These are phyloP conservation scores for Mormyrops attenuatus DNA, from an alignment of 2,797 vertebrate species.

Conservation along the genomic window DNA sequence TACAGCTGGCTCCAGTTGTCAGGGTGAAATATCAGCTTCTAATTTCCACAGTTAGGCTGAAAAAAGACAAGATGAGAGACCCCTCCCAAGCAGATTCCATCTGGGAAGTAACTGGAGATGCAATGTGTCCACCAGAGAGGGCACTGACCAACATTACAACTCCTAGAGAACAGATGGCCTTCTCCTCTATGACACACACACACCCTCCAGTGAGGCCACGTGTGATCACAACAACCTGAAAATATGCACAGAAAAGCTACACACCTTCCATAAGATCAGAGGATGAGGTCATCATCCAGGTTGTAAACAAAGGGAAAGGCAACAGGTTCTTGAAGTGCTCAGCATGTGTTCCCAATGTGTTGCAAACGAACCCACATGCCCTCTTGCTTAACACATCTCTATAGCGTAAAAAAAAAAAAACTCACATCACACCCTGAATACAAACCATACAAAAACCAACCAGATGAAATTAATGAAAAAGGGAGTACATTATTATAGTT, in stretches of 20 bases:
- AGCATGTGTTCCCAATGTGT: background rate
- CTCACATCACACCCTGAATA: background rate
- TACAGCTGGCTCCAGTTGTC: slow-evolving; percentile 7
- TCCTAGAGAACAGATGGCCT: background rate
- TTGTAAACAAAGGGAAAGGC: slow-evolving; percentile 6
- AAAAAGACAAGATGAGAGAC: background rate
- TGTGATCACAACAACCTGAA: background rate
- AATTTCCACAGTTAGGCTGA: slow-evolving; percentile 4
- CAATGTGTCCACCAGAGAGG: background rate
- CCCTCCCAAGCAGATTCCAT: slow-evolving; percentile 4
- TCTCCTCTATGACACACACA: background rate
- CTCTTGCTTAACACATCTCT: background rate
- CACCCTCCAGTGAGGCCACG: background rate
- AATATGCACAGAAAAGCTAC: background rate
- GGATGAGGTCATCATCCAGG: background rate
- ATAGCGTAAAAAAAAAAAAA: background rate
- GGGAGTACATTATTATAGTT: background rate
- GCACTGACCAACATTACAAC: background rate
- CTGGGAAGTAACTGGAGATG: slow-evolving; percentile 16
- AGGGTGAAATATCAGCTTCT: background rate
- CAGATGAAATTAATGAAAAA: background rate
- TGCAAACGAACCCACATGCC: background rate
- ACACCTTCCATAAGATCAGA: background rate
- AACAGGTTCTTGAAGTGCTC: background rate
- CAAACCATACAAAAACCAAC: too few relatives aligned